Evolutionary conservation across 1,140 invertebrate species (phyloP).

Genomic region (Proctacanthus coquilletti): DNA sequence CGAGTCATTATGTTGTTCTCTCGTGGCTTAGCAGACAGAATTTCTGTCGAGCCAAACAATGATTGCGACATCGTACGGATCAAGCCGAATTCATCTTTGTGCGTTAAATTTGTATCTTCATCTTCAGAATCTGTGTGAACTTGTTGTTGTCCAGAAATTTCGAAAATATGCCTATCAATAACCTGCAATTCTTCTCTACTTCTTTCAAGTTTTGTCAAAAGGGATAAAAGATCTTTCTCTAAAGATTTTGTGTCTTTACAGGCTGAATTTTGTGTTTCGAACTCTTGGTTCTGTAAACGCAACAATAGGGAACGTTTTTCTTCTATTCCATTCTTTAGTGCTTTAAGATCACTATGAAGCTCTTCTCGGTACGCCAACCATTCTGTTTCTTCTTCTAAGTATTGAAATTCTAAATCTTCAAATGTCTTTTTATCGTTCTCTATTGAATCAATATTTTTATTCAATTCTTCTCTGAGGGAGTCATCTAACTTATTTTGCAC

Average conservation of each 20-base stretch:
- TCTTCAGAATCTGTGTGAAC: constrained; percentile 5
- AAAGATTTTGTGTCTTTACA: constrained; percentile 45
- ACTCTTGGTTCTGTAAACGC: constrained; percentile 48
- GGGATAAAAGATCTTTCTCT: constrained; percentile 26
- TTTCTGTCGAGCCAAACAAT: constrained; percentile 24
- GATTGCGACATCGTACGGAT: constrained; percentile 27
- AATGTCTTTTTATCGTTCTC: constrained; percentile 65
- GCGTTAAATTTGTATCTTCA: constrained; percentile 6
- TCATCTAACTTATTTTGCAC: too few relatives aligned
- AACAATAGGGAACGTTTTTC: too few relatives aligned
- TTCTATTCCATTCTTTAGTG: too few relatives aligned
- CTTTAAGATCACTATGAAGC: constrained; percentile 61
- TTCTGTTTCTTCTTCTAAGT: constrained; percentile 79
- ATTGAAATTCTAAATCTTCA: constrained; percentile 87
- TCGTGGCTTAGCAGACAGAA: constrained; percentile 20
- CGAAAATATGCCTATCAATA: constrained; percentile 7
- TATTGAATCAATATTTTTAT: constrained; percentile 44
- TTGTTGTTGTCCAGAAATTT: constrained; percentile 8
- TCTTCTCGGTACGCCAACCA: constrained; percentile 67
- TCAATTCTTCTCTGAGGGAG: constrained; percentile 41
- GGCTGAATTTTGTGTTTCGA: constrained; percentile 40
- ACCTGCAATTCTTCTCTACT: constrained; percentile 7
- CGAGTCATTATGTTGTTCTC: constrained; percentile 38
- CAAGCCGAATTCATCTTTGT: constrained; percentile 4
- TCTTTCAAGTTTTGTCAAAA: constrained; percentile 7